phyloP scores from a whole-genome alignment of 2,113 vertebrate genomes.

The Arothron firmamentum region DNA sequence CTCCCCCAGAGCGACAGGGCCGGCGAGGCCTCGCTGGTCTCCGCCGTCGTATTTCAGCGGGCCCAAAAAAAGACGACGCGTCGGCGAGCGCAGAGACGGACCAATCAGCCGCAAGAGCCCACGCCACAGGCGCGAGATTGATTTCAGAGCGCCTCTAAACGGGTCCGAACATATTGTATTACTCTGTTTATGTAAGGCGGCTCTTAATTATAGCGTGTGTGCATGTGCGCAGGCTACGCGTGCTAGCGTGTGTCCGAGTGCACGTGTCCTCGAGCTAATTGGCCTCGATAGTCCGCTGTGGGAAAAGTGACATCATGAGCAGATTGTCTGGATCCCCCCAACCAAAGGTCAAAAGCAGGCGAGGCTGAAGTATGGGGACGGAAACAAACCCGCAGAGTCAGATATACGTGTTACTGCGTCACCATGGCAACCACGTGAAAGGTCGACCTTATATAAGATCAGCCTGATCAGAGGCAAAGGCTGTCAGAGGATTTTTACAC shows the following conservation, averaged over 20 bases:
- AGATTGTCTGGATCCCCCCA: conserved; percentile 65
- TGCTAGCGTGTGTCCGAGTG: conserved; percentile 34
- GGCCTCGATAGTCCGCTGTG: conserved; percentile 66
- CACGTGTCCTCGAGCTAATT: conserved; percentile 65
- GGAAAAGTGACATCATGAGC: conserved; percentile 74
- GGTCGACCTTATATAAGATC: too few species aligned
- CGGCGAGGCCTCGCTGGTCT: conserved; percentile 68
- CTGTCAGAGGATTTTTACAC: too few species aligned
- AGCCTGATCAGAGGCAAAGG: too few species aligned
- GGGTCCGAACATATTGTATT: conserved; percentile 72
- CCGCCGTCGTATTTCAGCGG: conserved; percentile 64
- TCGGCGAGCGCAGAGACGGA: conserved; percentile 32
- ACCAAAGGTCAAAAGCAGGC: conserved; percentile 55
- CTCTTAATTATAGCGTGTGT: conserved; percentile 64
- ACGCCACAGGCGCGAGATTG: conserved; percentile 63
- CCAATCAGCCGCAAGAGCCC: conserved; percentile 58
- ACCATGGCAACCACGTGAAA: conserved; percentile 9
- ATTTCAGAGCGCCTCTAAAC: conserved; percentile 60
- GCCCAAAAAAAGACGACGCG: conserved; percentile 25
- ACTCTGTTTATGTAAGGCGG: conserved; percentile 70
- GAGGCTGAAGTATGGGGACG: conserved; percentile 29
- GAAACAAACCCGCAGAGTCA: conserved; percentile 23
- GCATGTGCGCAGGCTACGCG: conserved; percentile 9
- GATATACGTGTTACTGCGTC: not conserved
- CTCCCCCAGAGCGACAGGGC: conserved; percentile 57